Evolutionary conservation across 2,797 vertebrate genomes (phyloP), one percentile per base, ranked within the genome.

Genomic region (Rhincodon typus): DNA sequence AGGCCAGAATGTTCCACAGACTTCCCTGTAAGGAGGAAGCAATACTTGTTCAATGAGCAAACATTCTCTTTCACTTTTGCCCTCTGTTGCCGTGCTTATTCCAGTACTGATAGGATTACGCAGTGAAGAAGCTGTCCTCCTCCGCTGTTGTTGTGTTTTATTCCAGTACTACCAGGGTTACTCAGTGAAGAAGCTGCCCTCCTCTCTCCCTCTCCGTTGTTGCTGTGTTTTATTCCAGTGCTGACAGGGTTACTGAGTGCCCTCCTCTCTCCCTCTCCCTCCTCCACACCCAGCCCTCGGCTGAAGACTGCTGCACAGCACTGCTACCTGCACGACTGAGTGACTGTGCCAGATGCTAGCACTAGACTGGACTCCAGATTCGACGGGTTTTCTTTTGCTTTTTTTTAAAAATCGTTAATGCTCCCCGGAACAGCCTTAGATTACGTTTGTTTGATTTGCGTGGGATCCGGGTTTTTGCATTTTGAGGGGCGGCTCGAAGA

Each of bases 361-460:
- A n/a, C n/a, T n/a, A n/a, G n/a, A n/a, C n/a, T n/a, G n/a, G n/a
- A n/a, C n/a, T n/a, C n/a, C n/a, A n/a, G n/a, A n/a, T n/a, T n/a
- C n/a, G n/a, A n/a, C n/a, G n/a, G n/a, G n/a, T 97, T 96, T 96
- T 96, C 97, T 95, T 84, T 19, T 84, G 7, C 5, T 84, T 46
- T 21, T 62, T 50, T 50, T 50, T 50, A 50, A 62, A 57, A 62
- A 8, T 62, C 67, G 34, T 79, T 79, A n/a, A 42, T 79, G 5
- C 0, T 42, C 21, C 46, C 42, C 2, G 5, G 42, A 46, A 21
- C 2, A n/a, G 15, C 34, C 13, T 34, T 77, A 34, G 72, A 77
- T 34, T 34, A 30, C 72, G 25, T 74, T 34, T 6, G 6, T 70
- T 70, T 70, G 23, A 25, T 27, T 27, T 27, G 21, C 13, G 72